Evolutionary conservation across 2,797 vertebrate genomes (phyloP).

Genomic region (Sebastes umbrosus): DNA sequence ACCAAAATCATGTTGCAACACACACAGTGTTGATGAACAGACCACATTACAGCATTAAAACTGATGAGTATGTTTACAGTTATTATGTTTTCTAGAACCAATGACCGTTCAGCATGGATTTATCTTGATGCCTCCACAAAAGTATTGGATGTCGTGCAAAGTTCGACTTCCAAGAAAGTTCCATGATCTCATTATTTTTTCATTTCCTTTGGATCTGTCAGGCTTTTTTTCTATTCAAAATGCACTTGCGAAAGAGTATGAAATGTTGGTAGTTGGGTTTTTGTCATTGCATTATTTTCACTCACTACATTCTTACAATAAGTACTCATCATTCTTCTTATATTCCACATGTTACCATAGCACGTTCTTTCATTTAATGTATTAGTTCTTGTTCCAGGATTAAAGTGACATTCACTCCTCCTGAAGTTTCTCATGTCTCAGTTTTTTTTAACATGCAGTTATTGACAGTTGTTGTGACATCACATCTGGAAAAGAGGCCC

Average conservation of each 20-base stretch:
- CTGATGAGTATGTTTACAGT: conserved; percentile 51
- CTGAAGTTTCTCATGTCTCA: conserved; percentile 13
- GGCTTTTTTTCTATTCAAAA: conserved; percentile 42
- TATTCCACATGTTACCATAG: conserved; percentile 52
- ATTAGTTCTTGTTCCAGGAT: conserved; percentile 66
- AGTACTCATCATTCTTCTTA: conserved; percentile 54
- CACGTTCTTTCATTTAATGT: conserved; percentile 61
- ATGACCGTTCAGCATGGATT: conserved; percentile 3
- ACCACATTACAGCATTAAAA: conserved; percentile 31
- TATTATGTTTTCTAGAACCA: conserved; percentile 34
- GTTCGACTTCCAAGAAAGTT: conserved; percentile 34
- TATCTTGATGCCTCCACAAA: conserved; percentile 28
- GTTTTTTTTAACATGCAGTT: conserved; percentile 10
- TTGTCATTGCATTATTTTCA: conserved; percentile 48
- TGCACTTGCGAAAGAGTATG: conserved; percentile 31
- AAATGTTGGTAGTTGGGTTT: conserved; percentile 45
- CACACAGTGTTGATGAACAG: background rate
- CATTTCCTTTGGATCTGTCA: conserved; percentile 36
- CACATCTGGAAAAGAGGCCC: background rate
- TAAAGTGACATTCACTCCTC: conserved; percentile 77
- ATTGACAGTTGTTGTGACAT: conserved; percentile 1
- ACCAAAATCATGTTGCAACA: background rate
- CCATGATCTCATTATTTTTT: conserved; percentile 33
- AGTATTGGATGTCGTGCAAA: conserved; percentile 13
- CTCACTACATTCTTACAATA: conserved; percentile 60